Conservation (phyloP, 2,888 invertebrate genomes). For the Copidosoma aretas region DNA sequence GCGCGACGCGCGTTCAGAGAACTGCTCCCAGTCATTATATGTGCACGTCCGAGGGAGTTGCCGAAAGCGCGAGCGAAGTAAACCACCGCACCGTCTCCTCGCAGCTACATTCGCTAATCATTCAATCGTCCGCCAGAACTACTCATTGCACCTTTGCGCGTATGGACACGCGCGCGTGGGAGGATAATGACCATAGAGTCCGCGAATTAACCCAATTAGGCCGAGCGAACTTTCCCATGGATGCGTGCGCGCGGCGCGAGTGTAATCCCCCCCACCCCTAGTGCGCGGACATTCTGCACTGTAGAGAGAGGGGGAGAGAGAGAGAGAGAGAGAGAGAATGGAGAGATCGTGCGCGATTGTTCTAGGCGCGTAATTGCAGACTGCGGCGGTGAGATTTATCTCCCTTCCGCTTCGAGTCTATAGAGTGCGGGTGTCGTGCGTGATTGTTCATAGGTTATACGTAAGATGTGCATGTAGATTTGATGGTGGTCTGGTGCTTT, state of each 20-base stretch:
- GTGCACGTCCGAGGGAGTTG: background rate
- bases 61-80: background rate
- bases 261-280: too few relatives aligned
- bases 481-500: too few relatives aligned
- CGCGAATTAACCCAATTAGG: constrained; percentile 25
- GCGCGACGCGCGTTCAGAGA: background rate
- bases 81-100: constrained; percentile 22
- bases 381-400: too few relatives aligned
- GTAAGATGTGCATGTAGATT: too few relatives aligned
- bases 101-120: constrained; percentile 32
- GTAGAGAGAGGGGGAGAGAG: background rate
- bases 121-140: constrained; percentile 25
- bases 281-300: too few relatives aligned
- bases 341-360: too few relatives aligned
- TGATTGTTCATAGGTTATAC: too few relatives aligned
- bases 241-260: background rate
- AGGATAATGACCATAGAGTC: constrained; percentile 1
- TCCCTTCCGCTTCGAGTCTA: too few relatives aligned
- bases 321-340: background rate
- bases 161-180: background rate
- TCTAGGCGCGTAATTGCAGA: too few relatives aligned
- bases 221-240: constrained; percentile 1
- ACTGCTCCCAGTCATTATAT: background rate
- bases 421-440: too few relatives aligned
- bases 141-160: background rate